Evolutionary conservation across 2,888 invertebrate genomes (phyloP), one percentile per base, ranked within the genome.

Genomic region (Schizaphis graminum): DNA sequence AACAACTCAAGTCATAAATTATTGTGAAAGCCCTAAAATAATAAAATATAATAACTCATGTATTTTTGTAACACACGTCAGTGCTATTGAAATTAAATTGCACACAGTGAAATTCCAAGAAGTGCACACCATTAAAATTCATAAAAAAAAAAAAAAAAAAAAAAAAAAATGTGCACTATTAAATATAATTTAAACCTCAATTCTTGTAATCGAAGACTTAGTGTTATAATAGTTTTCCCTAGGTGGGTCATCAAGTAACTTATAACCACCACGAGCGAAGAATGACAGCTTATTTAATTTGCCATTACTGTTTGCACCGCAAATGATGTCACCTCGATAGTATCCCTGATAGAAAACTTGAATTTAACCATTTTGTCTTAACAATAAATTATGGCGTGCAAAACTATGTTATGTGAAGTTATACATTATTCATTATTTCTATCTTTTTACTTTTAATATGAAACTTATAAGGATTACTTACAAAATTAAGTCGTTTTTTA

Each of bases 221-320:
- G 67, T 61, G 41, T 91, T 94, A 94, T 53, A 89, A 94, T 94
- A 94, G 49, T 94, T 94, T 90, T 94, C 90, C 67, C 94, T 94
- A 94, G 90, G 91, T 26, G n/a, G 56, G 28, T 94, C 94, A 94
- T 94, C 87, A 35, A 94, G 90, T 86, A 94, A 91, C 86, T 91
- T 94, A 94, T 94, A 94, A 94, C 94, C 94, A 35, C 67, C 86
- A 49, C 90, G 94, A 67, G 57, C n/a, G 53, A 94, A 94, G 35
- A 91, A 94, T 41, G 86, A 91, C 61, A 94, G 85, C 61, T 90
- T 94, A 90, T 94, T 94, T 90, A 94, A 86, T 87, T 87, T 94
- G 61, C 44, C 41, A 56, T 67, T 67, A 86, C 61, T 87, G 84
- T 94, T 94, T 85, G 85, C 87, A 94, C 86, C 94, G 91, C 86